phyloP scores from a whole-genome alignment of 1,140 invertebrate genomes.

The Scaptomyza montana region DNA sequence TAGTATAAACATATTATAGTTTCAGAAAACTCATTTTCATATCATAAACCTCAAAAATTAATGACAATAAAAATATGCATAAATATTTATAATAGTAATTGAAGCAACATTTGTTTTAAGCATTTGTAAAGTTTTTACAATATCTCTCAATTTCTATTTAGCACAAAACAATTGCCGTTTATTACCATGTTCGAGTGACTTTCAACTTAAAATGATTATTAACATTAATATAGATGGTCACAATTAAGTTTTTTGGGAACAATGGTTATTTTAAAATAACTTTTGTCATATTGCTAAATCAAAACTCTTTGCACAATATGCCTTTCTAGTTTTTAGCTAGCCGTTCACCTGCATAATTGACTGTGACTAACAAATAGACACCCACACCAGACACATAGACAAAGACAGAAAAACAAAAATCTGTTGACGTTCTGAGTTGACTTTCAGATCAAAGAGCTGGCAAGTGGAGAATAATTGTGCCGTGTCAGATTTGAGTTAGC shows the following conservation, averaged over 20 bases:
- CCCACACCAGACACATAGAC: background rate
- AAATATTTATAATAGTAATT: too few relatives aligned
- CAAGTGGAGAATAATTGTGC: conserved; percentile 53
- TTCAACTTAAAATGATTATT: background rate
- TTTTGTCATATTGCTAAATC: conserved; percentile 21
- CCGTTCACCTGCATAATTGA: conserved; percentile 35
- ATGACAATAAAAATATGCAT: too few relatives aligned
- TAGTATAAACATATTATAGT: too few relatives aligned
- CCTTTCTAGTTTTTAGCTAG: conserved; percentile 13
- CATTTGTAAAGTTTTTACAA: too few relatives aligned
- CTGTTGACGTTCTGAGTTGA: conserved; percentile 40
- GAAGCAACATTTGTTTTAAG: too few relatives aligned
- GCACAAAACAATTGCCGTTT: background rate
- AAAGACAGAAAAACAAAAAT: background rate
- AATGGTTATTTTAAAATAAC: conserved; percentile 3
- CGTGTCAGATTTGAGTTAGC: conserved; percentile 46
- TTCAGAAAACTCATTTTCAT: too few relatives aligned
- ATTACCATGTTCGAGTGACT: background rate
- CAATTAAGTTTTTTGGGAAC: background rate
- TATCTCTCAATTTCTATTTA: background rate
- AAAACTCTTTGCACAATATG: background rate
- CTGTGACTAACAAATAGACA: conserved; percentile 18
- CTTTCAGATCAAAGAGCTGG: conserved; percentile 47
- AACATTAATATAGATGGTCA: background rate
- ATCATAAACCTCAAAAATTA: too few relatives aligned